Percentiles rank a stretch among this genome's conserved stretches.
phyloP scores from a whole-genome alignment of 2,113 vertebrate genomes.

The Lutjanus erythropterus region DNA sequence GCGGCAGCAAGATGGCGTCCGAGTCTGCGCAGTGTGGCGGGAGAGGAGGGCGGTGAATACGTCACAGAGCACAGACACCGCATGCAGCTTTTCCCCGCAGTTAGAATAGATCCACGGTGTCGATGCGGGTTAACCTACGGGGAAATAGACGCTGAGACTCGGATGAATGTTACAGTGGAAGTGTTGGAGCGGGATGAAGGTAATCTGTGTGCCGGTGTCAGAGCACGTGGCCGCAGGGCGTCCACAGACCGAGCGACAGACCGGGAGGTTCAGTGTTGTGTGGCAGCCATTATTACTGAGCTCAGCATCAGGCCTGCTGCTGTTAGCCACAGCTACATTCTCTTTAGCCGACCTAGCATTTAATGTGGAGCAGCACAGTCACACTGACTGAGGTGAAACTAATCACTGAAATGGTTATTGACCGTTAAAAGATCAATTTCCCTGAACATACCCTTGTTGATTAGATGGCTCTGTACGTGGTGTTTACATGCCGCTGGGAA shows the following conservation, averaged over 20 bases:
- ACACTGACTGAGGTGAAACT: background rate
- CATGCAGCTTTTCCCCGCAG: conserved; percentile 17
- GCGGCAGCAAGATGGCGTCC: conserved; percentile 66
- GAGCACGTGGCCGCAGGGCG: conserved; percentile 32
- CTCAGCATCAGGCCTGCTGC: conserved; percentile 52
- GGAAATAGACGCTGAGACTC: background rate
- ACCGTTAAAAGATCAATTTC: no score
- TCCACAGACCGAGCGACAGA: background rate
- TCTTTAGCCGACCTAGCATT: background rate
- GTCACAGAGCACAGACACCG: conserved; percentile 30
- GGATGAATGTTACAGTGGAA: conserved; percentile 26
- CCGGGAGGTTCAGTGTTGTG: background rate
- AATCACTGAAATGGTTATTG: background rate
- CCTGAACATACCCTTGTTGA: background rate
- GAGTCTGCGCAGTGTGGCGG: conserved; percentile 70
- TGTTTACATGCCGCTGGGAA: background rate
- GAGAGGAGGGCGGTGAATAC: conserved; percentile 49
- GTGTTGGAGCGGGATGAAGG: conserved; percentile 41
- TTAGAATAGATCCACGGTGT: conserved; percentile 12
- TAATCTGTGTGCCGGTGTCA: conserved; percentile 31
- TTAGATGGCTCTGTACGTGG: accelerated
- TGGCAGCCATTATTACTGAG: conserved; percentile 7
- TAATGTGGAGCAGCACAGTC: background rate
- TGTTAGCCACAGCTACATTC: conserved; percentile 32
- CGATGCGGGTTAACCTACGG: background rate